Evolutionary conservation across 2,797 vertebrate species (phyloP).

Genomic region (Takifugu rubripes): DNA sequence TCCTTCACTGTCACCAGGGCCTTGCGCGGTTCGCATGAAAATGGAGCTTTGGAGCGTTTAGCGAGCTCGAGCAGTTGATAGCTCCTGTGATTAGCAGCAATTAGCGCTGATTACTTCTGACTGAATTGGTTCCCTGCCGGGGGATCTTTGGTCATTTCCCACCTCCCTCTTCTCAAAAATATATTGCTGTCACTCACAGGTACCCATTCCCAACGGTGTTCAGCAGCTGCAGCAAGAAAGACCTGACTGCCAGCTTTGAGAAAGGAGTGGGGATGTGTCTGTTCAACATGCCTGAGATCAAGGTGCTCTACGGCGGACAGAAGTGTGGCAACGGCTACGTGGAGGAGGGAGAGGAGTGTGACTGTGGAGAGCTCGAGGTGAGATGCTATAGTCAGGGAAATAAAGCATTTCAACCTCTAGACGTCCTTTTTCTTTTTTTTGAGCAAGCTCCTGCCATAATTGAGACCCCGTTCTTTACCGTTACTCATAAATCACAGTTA

Average conservation of each 20-base stretch:
- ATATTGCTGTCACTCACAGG: slow-evolving; percentile 63
- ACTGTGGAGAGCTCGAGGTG: slow-evolving; percentile 94
- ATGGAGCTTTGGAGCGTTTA: slow-evolving; percentile 29
- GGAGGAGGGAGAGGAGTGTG: slow-evolving; percentile 94
- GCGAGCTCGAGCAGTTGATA: slow-evolving; percentile 52
- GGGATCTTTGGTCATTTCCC: slow-evolving; percentile 5
- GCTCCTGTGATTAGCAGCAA: slow-evolving; percentile 65
- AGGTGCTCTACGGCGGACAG: slow-evolving; percentile 91
- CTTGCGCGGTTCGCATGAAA: slow-evolving; percentile 19
- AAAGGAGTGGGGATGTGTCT: slow-evolving; percentile 97
- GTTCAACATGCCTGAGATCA: slow-evolving; percentile 93
- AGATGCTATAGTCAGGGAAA: slow-evolving; percentile 54
- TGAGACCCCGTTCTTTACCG: slow-evolving; percentile 7
- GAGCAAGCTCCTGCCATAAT: slow-evolving; percentile 5
- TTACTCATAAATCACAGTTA: slow-evolving; percentile 30
- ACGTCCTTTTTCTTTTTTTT: slow-evolving; percentile 4
- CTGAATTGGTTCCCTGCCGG: slow-evolving; percentile 28
- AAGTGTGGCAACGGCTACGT: slow-evolving; percentile 96
- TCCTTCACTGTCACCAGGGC: neutral
- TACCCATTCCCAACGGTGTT: slow-evolving; percentile 94
- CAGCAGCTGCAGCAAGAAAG: slow-evolving; percentile 95
- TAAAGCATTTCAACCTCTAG: neutral
- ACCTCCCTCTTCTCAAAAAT: neutral
- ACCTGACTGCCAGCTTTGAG: slow-evolving; percentile 89
- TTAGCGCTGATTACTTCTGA: slow-evolving; percentile 64